phyloP scores from a whole-genome alignment of 2,888 invertebrate genomes.

The Diaperis boleti region DNA sequence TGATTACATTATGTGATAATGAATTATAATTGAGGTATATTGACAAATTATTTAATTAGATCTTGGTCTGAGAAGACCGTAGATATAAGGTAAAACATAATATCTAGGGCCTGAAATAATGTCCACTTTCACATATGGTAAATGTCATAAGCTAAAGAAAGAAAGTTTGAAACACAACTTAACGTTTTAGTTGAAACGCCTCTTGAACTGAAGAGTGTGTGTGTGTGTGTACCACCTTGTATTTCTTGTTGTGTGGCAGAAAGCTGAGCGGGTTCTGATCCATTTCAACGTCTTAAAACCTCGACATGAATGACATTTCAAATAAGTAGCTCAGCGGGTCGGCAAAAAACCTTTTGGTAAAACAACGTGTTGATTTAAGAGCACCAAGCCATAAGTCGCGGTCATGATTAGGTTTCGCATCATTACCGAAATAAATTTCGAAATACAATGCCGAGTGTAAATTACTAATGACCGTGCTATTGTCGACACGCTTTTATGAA shows the following conservation, averaged over 20 bases:
- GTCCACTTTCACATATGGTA: too few relatives aligned
- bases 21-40: too few relatives aligned
- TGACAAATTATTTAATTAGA: too few relatives aligned
- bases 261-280: conserved; percentile 14
- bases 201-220: neutral
- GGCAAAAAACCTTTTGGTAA: conserved; percentile 24
- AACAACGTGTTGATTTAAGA: conserved; percentile 37
- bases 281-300: conserved; percentile 34
- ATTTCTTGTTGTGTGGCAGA: conserved; percentile 13
- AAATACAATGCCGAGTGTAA: conserved; percentile 22
- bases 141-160: neutral
- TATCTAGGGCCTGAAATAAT: too few relatives aligned
- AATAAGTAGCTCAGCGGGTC: conserved; percentile 47
- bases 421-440: conserved; percentile 34
- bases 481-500: conserved; percentile 28
- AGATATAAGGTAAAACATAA: too few relatives aligned
- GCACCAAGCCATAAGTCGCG: conserved; percentile 19
- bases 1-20: too few relatives aligned
- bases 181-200: neutral
- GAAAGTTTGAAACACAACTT: neutral
- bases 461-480: conserved; percentile 29
- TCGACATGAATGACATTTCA: conserved; percentile 46
- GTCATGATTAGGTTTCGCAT: conserved; percentile 25
- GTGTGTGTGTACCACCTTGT: conserved; percentile 5
- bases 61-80: too few relatives aligned